Evolutionary conservation across 2,113 vertebrate species (phyloP), one percentile per base, ranked within the genome.

Genomic region (Apaloderma vittatum): DNA sequence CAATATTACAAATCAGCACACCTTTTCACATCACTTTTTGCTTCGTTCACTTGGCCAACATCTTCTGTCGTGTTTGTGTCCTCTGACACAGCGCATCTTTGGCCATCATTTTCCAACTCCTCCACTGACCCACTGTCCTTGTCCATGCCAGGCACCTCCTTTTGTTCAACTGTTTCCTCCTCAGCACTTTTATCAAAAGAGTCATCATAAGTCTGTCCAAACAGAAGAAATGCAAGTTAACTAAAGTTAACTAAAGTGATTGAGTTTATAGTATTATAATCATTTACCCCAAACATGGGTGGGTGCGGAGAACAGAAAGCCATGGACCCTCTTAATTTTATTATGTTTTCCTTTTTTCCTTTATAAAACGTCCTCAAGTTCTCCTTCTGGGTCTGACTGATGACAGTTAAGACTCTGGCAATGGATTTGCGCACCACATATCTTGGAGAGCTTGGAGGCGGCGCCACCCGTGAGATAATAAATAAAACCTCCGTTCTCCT

Each of bases 21-120:
- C 98, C 95, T 98, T 96, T 98, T 98, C 17, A 4, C 72, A 85
- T 98, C 97, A 40, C 12, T 74, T 94, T 86, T 95, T 57, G 76
- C 36, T 59, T 97, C 96, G 32, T 77, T 82, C 27, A 55, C 77
- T 45, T 86, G 80, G 17, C 85, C 8, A 4, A n/a, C 11, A 13
- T 67, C 61, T 54, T 97, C 91, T 36, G 77, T 20, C 49, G 83
- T 4, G 26, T 8, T 48, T 36, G 29, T 1, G 1, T 97, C 91
- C 74, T 97, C 98, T 49, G 88, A 34, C 7, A 68, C 11, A 54
- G 54, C 23, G 62, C 40, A 48, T 15, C 66, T 59, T 72, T 95
- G 92, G 43, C 37, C 30, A 52, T 78, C 88, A 9, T 76, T 45
- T 71, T 93, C 71, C 19, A 89, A 1, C 52, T 94, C 90, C 75